These are phyloP conservation scores for Luidia sarsii DNA, from an alignment of 53 echinoderm and acorn worm genomes.

Conservation along the genomic window DNA sequence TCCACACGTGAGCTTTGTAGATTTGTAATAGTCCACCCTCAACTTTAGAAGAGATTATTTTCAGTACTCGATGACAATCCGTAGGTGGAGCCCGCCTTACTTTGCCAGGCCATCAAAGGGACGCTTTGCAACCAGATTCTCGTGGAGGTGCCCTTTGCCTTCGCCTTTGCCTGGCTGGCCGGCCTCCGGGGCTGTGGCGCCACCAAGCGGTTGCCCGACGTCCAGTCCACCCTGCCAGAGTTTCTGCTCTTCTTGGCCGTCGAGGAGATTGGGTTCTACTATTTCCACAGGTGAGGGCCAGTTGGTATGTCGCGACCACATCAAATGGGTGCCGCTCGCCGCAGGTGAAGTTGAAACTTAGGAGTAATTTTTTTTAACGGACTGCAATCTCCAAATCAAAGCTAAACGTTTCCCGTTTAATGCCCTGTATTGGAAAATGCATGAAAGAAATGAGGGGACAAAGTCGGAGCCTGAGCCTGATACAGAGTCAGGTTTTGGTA, in stretches of 20 bases:
- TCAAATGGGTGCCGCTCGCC: no score
- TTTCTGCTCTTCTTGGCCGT: slow-evolving; percentile 65
- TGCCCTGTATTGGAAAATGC: no score
- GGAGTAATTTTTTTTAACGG: no score
- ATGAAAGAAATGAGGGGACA: no score
- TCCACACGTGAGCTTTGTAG: no score
- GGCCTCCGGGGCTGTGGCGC: slow-evolving; percentile 68
- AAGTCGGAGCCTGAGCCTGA: no score
- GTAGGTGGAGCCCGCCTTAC: slow-evolving; percentile 68
- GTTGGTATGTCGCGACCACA: no score
- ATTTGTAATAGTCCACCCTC: neutral
- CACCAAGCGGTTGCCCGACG: slow-evolving; percentile 71
- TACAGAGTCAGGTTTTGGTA: no score
- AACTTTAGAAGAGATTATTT: neutral
- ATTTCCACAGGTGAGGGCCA: slow-evolving; percentile 75
- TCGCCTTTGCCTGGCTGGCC: slow-evolving; percentile 45
- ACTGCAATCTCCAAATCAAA: no score
- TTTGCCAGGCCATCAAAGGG: slow-evolving; percentile 61
- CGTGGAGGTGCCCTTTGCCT: slow-evolving; percentile 46
- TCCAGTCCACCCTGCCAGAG: slow-evolving; percentile 73
- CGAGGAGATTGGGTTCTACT: slow-evolving; percentile 94
- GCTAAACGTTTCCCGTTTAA: no score
- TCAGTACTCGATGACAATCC: neutral
- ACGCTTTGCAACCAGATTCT: slow-evolving; percentile 83
- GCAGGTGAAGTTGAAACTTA: no score